A percentile compares a stretch with the other conserved stretches of the same genome.
Conservation (phyloP, 2,113 vertebrate species). For the Apaloderma vittatum region DNA sequence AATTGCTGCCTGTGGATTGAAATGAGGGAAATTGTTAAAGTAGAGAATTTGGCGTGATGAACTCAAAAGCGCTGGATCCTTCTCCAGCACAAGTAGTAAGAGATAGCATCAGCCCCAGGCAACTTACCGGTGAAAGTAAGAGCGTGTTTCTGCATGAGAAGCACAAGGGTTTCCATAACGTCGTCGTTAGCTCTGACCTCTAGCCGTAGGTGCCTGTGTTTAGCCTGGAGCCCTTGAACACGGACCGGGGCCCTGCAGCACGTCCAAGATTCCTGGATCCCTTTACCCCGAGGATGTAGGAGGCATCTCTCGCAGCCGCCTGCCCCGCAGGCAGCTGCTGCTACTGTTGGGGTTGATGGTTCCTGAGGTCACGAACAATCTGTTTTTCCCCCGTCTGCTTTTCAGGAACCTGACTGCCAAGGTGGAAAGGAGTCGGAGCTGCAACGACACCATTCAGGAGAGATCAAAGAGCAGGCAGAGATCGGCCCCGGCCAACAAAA, state of each 20-base stretch:
- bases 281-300: background rate
- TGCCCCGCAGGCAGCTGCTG: background rate
- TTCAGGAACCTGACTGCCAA: slow-evolving; percentile 80
- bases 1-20: background rate
- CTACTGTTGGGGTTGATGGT: background rate
- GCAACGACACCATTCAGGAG: slow-evolving; percentile 87
- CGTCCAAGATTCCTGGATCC: background rate
- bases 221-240: accelerated
- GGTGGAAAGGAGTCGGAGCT: slow-evolving; percentile 90
- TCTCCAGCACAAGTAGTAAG: background rate
- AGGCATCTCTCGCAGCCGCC: background rate
- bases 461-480: slow-evolving; percentile 81
- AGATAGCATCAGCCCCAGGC: background rate
- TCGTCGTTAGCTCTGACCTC: background rate
- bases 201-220: background rate
- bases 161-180: background rate
- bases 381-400: background rate
- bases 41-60: background rate
- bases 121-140: background rate
- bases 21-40: background rate
- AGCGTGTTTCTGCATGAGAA: background rate
- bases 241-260: background rate
- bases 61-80: background rate
- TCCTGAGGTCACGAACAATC: background rate
- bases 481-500: slow-evolving; percentile 67